A percentile compares a stretch with the other conserved stretches of the same genome.
Conservation (phyloP, 2,888 invertebrate species). For the Pseudococcus longispinus region DNA sequence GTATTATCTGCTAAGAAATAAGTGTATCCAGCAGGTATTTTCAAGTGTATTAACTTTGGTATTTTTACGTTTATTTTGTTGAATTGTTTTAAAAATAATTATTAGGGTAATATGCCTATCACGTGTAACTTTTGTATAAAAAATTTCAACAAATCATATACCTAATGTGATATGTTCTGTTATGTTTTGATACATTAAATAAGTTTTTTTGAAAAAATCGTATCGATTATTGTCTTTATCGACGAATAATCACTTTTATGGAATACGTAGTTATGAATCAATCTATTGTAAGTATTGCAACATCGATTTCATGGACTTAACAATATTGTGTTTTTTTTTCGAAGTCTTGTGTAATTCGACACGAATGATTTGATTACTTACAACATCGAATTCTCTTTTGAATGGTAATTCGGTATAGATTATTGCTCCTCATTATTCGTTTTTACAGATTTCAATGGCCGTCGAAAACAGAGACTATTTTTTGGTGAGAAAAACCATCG, state of each 20-base stretch:
- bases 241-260: no score
- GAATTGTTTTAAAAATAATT: background rate
- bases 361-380: background rate
- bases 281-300: background rate
- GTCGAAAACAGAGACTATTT: background rate
- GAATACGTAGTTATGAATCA: background rate
- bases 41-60: background rate
- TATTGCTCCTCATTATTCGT: background rate
- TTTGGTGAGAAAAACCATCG: background rate
- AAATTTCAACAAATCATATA: background rate
- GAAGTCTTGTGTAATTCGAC: background rate
- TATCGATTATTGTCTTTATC: background rate
- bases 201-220: background rate
- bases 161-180: background rate
- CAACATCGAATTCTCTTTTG: background rate
- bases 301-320: background rate
- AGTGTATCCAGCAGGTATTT: background rate
- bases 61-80: background rate
- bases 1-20: background rate
- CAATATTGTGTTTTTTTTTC: background rate
- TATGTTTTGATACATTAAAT: slow-evolving; percentile 15
- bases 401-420: background rate
- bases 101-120: background rate
- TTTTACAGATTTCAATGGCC: background rate
- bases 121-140: background rate